Evolutionary conservation across 2,797 vertebrate species (phyloP).

Genomic region (Acipenser oxyrinchus): DNA sequence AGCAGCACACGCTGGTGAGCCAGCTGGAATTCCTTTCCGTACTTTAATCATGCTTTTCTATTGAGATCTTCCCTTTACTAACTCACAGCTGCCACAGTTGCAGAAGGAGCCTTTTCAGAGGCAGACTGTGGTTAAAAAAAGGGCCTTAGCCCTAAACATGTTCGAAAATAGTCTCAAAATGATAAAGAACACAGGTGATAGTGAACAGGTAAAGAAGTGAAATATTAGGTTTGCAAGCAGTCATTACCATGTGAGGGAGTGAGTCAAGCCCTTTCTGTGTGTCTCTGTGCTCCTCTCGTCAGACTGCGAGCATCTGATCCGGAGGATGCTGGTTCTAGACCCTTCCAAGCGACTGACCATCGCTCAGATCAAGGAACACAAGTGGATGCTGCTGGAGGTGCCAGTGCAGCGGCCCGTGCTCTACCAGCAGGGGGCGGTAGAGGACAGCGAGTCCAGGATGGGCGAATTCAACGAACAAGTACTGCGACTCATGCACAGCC

Average conservation of each 20-base stretch:
- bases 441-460: conserved; percentile 66
- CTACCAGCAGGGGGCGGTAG: conserved; percentile 61
- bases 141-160: background rate
- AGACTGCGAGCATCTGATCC: conserved; percentile 97
- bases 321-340: conserved; percentile 93
- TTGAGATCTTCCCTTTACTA: no score
- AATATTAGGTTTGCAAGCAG: background rate
- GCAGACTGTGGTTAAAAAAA: conserved; percentile 16
- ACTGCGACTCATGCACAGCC: conserved; percentile 91
- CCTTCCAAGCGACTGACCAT: conserved; percentile 87
- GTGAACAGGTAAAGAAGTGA: background rate
- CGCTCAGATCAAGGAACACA: conserved; percentile 94
- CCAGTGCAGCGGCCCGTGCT: conserved; percentile 80
- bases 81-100: no score
- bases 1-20: no score
- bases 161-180: background rate
- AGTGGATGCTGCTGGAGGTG: conserved; percentile 90
- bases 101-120: background rate
- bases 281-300: background rate
- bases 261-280: background rate
- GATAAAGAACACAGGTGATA: conserved; percentile 1
- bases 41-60: no score
- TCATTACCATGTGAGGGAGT: no score
- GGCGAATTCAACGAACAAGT: conserved; percentile 95
- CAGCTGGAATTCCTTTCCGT: no score